A percentile compares a stretch with the other conserved stretches of the same genome.
Evolutionary conservation across 2,113 vertebrate genomes (phyloP).

Genomic region (Clarias batrachus): DNA sequence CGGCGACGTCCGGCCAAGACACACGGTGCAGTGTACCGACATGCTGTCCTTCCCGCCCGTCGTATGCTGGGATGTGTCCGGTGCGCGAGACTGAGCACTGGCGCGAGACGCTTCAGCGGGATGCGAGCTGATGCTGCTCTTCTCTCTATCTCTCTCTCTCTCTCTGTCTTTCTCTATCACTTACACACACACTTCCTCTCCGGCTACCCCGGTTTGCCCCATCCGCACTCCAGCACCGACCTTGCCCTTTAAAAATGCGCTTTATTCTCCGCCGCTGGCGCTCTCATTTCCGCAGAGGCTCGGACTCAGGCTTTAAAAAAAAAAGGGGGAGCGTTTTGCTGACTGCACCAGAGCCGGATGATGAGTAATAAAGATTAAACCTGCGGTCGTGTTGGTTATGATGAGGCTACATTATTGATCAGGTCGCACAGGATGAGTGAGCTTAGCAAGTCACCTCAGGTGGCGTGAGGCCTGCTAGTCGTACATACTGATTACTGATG

Average conservation of each 20-base stretch:
- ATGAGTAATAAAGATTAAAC: neutral
- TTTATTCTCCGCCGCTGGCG: neutral
- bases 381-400: neutral
- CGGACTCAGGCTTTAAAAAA: neutral
- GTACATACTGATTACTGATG: neutral
- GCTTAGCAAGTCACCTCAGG: neutral
- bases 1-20: conserved; percentile 63
- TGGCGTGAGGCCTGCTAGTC: neutral
- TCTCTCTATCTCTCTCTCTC: neutral
- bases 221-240: conserved; percentile 27
- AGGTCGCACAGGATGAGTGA: neutral
- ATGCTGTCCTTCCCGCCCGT: conserved; percentile 49
- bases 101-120: neutral
- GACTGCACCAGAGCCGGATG: neutral
- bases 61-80: neutral
- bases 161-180: neutral
- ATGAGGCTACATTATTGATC: conserved; percentile 35
- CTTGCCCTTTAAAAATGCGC: conserved; percentile 27
- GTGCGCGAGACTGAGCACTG: neutral
- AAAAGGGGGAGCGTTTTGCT: neutral
- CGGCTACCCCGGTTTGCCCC: conserved; percentile 13
- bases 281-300: neutral
- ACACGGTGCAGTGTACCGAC: conserved; percentile 67
- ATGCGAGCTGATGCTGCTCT: neutral
- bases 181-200: conserved; percentile 1